Percentiles rank a stretch among this genome's conserved stretches.
Evolutionary conservation across 2,113 vertebrate genomes (phyloP).

Genomic region (Sus scrofa): DNA sequence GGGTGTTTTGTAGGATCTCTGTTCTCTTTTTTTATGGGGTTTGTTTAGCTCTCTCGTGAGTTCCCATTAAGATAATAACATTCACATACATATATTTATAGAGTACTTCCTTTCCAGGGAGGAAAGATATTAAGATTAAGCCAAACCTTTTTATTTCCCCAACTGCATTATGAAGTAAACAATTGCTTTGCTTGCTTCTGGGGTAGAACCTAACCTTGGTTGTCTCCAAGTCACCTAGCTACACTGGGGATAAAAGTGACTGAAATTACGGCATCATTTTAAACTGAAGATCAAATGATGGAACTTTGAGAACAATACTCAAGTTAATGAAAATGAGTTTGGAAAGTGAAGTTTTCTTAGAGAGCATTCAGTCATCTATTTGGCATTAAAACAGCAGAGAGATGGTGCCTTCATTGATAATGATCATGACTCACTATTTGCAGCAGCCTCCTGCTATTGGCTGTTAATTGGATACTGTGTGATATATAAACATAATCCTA

Average conservation of each 20-base stretch:
- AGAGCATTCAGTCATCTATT: neutral
- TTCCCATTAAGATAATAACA: constrained; percentile 40
- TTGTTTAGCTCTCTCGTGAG: neutral
- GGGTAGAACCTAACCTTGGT: neutral
- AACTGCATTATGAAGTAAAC: constrained; percentile 8
- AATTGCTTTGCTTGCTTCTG: constrained; percentile 29
- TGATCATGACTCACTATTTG: neutral
- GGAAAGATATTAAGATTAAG: neutral
- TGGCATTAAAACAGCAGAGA: neutral
- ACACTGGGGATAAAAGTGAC: neutral
- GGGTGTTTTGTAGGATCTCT: neutral
- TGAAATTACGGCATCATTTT: neutral
- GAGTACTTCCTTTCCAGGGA: neutral
- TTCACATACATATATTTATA: neutral
- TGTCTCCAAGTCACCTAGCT: neutral
- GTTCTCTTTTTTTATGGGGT: neutral
- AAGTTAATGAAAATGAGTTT: neutral
- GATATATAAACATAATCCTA: neutral
- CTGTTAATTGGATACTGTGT: neutral
- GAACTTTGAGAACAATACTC: neutral
- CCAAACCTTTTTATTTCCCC: neutral
- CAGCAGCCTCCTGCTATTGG: neutral
- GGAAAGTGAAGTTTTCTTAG: neutral
- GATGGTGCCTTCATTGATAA: neutral
- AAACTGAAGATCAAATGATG: neutral